These are phyloP conservation scores for Campylorhamphus procurvoides DNA, from an alignment of 2,113 vertebrate species.

Conservation along the genomic window DNA sequence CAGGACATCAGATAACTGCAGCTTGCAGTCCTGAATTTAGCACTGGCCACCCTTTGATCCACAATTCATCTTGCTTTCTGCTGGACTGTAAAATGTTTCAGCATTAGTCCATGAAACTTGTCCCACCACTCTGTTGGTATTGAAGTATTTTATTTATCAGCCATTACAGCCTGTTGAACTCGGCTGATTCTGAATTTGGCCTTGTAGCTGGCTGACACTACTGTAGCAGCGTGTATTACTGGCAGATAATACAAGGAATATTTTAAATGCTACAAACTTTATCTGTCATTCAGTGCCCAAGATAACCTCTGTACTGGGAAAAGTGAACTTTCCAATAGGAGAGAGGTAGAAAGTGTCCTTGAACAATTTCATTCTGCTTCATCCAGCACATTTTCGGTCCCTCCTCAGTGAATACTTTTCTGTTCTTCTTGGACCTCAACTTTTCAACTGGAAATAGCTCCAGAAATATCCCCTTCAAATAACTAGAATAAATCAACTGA, in stretches of 20 bases:
- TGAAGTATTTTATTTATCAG: not conserved
- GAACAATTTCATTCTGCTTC: not conserved
- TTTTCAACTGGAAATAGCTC: not conserved
- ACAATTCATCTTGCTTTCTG: not conserved
- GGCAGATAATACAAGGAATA: not conserved
- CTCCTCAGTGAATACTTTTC: not conserved
- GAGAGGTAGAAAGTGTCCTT: not conserved
- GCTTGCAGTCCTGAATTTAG: not conserved
- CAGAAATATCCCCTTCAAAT: not conserved
- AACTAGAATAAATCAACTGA: not conserved
- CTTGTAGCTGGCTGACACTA: not conserved
- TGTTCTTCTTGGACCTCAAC: not conserved
- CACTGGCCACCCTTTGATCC: not conserved
- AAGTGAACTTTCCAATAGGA: not conserved
- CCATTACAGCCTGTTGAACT: not conserved
- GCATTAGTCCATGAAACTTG: not conserved
- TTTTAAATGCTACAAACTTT: not conserved
- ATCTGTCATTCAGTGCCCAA: not conserved
- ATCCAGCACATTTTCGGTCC: not conserved
- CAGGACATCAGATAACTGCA: constrained; percentile 9
- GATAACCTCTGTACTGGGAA: not conserved
- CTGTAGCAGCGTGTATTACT: not conserved
- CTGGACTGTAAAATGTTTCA: not conserved
- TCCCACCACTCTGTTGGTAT: not conserved
- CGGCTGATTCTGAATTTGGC: not conserved